phyloP scores from a whole-genome alignment of 2,113 vertebrate species.

The Origma solitaria region DNA sequence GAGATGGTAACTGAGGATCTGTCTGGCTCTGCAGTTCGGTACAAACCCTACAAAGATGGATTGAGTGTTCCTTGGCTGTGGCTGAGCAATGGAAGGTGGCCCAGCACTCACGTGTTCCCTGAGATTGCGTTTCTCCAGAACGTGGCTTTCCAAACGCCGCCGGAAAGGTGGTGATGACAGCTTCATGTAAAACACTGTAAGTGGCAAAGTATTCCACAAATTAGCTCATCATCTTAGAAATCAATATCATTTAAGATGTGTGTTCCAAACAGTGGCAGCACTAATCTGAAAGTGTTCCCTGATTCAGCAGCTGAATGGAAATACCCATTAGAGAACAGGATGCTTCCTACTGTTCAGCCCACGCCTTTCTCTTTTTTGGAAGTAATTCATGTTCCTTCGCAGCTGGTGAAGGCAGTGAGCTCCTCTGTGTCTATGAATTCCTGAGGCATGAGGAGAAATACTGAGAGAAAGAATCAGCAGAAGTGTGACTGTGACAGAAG shows the following conservation, averaged over 20 bases:
- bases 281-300: slow-evolving; percentile 30
- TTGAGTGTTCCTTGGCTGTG: not conserved
- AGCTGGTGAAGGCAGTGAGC: slow-evolving; percentile 16
- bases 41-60: not conserved
- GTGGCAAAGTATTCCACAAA: slow-evolving; percentile 5
- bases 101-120: not conserved
- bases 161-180: not conserved
- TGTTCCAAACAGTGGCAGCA: slow-evolving; percentile 26
- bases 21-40: not conserved
- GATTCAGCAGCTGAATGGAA: slow-evolving; percentile 52
- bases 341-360: slow-evolving; percentile 24
- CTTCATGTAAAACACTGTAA: not conserved
- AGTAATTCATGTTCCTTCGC: slow-evolving; percentile 7
- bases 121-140: not conserved
- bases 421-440: not conserved
- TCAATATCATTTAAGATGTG: slow-evolving; percentile 23
- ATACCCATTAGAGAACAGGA: slow-evolving; percentile 26
- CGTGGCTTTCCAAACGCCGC: not conserved
- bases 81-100: not conserved
- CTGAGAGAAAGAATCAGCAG: not conserved
- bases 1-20: not conserved
- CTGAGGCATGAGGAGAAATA: not conserved
- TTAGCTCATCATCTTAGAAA: slow-evolving; percentile 37
- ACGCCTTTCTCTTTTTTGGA: not conserved
- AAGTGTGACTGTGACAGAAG: not conserved